A percentile compares a stretch with the other conserved stretches of the same genome.
Evolutionary conservation across 92 coral and sea anemone species (phyloP).

Genomic region (Actinernus sp.): DNA sequence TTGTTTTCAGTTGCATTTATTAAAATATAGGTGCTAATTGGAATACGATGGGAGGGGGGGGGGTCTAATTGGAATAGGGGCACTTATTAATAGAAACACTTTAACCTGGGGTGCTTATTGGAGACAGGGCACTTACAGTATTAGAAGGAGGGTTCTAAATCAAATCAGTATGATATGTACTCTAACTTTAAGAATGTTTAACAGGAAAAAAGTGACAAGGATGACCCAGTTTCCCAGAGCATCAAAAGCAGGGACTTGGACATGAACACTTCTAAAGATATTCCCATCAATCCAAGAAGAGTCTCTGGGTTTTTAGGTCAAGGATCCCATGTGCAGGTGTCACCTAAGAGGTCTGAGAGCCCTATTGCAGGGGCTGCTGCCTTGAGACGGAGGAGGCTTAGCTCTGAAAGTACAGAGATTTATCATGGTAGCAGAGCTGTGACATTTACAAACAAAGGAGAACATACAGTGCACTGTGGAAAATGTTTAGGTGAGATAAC

Average conservation of each 20-base stretch:
- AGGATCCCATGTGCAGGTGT: constrained; percentile 12
- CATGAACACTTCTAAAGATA: constrained; percentile 53
- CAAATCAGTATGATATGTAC: too few species aligned
- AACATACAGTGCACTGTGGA: constrained; percentile 89
- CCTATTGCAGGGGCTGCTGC: constrained; percentile 2
- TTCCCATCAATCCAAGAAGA: constrained; percentile 31
- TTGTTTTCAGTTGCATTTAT: too few species aligned
- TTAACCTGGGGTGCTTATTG: too few species aligned
- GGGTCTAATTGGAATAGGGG: too few species aligned
- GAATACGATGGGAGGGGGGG: too few species aligned
- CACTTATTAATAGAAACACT: too few species aligned
- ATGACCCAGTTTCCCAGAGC: constrained; percentile 44
- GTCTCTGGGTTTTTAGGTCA: constrained; percentile 8
- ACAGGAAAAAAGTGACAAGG: constrained; percentile 66
- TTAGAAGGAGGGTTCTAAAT: too few species aligned
- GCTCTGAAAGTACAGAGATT: constrained; percentile 70
- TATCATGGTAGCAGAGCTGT: constrained; percentile 74
- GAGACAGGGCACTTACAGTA: too few species aligned
- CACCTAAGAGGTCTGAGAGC: constrained; percentile 56
- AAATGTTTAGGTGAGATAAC: constrained; percentile 89
- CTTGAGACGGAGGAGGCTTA: constrained; percentile 69
- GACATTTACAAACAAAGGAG: constrained; percentile 75
- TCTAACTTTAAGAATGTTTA: not conserved
- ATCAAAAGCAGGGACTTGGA: constrained; percentile 49
- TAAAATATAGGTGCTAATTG: too few species aligned